Conservation (phyloP, 2,888 invertebrate genomes). For the Polylopha cassiicola region DNA sequence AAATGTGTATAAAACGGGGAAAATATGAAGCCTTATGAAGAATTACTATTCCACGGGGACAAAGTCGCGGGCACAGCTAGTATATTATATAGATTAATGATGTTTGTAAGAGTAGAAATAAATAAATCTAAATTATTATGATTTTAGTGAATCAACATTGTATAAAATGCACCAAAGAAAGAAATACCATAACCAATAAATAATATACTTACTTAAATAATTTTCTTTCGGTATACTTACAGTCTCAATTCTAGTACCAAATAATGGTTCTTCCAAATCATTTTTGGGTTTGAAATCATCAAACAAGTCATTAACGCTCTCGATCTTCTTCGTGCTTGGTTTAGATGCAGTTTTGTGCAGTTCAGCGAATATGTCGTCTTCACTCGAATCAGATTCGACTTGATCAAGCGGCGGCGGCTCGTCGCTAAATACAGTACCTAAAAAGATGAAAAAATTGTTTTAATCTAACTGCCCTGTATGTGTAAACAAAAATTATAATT, state of each 20-base stretch:
- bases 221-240: not conserved
- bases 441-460: slow-evolving; percentile 10
- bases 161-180: no score
- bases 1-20: no score
- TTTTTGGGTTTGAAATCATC: slow-evolving; percentile 29
- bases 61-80: no score
- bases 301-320: slow-evolving; percentile 24
- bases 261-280: slow-evolving; percentile 9
- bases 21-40: no score
- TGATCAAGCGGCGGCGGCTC: slow-evolving; percentile 75
- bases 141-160: no score
- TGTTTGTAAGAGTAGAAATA: no score
- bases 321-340: slow-evolving; percentile 18
- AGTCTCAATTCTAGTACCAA: not conserved
- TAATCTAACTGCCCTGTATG: not conserved
- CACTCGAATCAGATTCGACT: slow-evolving; percentile 32
- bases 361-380: slow-evolving; percentile 58
- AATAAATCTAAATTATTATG: no score
- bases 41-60: no score
- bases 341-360: slow-evolving; percentile 42
- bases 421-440: slow-evolving; percentile 70
- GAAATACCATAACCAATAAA: no score
- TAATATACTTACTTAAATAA: not conserved
- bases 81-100: no score
- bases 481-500: no score